Conservation (phyloP, 2,888 invertebrate species). For the Octonoba sinensis region DNA sequence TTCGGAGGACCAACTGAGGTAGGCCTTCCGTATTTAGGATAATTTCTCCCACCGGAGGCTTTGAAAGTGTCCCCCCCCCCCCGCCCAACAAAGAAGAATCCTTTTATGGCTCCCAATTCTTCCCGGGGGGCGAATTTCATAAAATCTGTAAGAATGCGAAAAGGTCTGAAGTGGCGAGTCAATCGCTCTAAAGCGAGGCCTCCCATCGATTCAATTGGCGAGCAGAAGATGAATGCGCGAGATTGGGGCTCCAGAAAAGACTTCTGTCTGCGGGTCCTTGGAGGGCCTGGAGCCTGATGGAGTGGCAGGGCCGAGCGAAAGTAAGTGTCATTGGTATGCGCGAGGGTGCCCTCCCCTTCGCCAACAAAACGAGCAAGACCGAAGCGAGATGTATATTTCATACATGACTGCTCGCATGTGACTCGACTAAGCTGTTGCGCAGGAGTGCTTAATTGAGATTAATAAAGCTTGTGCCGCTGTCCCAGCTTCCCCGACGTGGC, state of each 20-base stretch:
- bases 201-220: conserved; percentile 48
- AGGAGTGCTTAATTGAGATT: conserved; percentile 63
- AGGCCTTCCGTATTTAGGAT: too few relatives aligned
- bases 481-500: conserved; percentile 61
- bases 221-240: conserved; percentile 49
- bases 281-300: conserved; percentile 54
- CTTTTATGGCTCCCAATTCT: not conserved
- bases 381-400: conserved; percentile 65
- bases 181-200: conserved; percentile 52
- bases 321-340: conserved; percentile 63
- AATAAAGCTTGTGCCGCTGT: conserved; percentile 58
- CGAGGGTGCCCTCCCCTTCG: conserved; percentile 35
- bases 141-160: conserved; percentile 56
- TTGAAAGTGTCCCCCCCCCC: not conserved
- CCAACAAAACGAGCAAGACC: conserved; percentile 62
- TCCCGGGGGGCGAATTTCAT: conserved; percentile 52
- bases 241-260: conserved; percentile 40
- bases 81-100: conserved; percentile 11
- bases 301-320: conserved; percentile 26
- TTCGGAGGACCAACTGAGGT: too few relatives aligned
- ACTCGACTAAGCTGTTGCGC: conserved; percentile 53
- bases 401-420: conserved; percentile 62
- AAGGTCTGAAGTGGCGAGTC: conserved; percentile 53
- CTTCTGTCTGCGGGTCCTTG: conserved; percentile 42
- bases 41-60: too few relatives aligned